These are phyloP conservation scores for Miltochrista miniata DNA, from an alignment of 2,888 invertebrate genomes.

Conservation along the genomic window DNA sequence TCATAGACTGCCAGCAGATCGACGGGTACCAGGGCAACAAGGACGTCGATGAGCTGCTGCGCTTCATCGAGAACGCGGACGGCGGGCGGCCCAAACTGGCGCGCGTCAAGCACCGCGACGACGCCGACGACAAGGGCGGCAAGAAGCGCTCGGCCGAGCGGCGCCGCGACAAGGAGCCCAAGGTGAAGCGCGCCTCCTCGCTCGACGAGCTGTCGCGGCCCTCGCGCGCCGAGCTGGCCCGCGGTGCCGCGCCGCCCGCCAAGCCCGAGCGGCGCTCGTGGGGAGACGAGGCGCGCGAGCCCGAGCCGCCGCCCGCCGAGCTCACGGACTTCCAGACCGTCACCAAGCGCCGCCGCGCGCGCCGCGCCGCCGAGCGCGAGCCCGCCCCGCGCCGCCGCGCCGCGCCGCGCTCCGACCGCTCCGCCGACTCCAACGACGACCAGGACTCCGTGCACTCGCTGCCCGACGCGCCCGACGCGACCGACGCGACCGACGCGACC, in stretches of 20 bases:
- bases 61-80: slow-evolving; percentile 87
- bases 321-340: slow-evolving; percentile 92
- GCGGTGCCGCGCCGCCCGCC: slow-evolving; percentile 43
- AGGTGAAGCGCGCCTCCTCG: slow-evolving; percentile 89
- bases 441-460: slow-evolving; percentile 93
- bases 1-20: slow-evolving; percentile 85
- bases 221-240: slow-evolving; percentile 88
- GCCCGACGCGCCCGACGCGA: slow-evolving; percentile 67
- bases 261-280: slow-evolving; percentile 85
- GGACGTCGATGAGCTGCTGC: slow-evolving; percentile 89
- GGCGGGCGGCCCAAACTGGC: slow-evolving; percentile 59
- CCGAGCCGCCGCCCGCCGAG: slow-evolving; percentile 64
- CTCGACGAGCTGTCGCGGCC: slow-evolving; percentile 92
- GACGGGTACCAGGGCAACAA: slow-evolving; percentile 92
- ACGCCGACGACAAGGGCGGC: slow-evolving; percentile 69
- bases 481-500: slow-evolving; percentile 92
- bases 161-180: slow-evolving; percentile 68
- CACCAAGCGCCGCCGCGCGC: slow-evolving; percentile 88
- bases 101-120: slow-evolving; percentile 69
- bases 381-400: slow-evolving; percentile 82
- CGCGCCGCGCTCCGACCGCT: slow-evolving; percentile 93
- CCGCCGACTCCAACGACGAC: slow-evolving; percentile 90
- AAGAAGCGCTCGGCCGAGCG: slow-evolving; percentile 81
- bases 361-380: slow-evolving; percentile 48
- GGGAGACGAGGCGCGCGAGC: slow-evolving; percentile 85